A percentile compares a stretch with the other conserved stretches of the same genome.
Evolutionary conservation across 2,888 invertebrate species (phyloP).

Genomic region (Drosophila mayaguana): DNA sequence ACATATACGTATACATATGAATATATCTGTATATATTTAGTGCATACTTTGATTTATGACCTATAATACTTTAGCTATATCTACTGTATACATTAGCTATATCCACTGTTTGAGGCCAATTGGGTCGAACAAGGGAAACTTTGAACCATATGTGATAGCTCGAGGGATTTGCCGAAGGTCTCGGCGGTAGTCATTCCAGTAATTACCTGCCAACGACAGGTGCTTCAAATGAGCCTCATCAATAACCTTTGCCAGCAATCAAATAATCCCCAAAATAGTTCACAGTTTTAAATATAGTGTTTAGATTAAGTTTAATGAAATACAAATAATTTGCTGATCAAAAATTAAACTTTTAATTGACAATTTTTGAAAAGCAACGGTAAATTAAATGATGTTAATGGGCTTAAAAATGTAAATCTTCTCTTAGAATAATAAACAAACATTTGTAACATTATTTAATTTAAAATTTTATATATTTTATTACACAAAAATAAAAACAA

Average conservation of each 20-base stretch:
- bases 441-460: too few species aligned
- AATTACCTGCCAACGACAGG: constrained; percentile 26
- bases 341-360: too few species aligned
- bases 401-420: too few species aligned
- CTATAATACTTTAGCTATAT: neutral
- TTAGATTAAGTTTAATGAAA: neutral
- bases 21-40: neutral
- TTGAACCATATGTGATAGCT: constrained; percentile 19
- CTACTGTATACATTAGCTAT: neutral
- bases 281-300: neutral
- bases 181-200: constrained; percentile 27
- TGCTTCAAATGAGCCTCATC: constrained; percentile 15
- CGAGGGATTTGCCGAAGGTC: constrained; percentile 33
- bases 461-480: too few species aligned
- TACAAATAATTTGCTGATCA: neutral
- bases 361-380: too few species aligned
- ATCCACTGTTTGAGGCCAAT: constrained; percentile 2
- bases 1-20: neutral
- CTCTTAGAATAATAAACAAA: too few species aligned
- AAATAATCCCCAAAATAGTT: neutral
- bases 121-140: neutral
- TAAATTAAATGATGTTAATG: neutral
- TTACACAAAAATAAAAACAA: too few species aligned
- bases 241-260: neutral
- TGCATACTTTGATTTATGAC: neutral